Percentiles rank a stretch among this genome's conserved stretches.
Evolutionary conservation across 2,113 vertebrate species (phyloP).

Genomic region (Pundamilia nyererei): DNA sequence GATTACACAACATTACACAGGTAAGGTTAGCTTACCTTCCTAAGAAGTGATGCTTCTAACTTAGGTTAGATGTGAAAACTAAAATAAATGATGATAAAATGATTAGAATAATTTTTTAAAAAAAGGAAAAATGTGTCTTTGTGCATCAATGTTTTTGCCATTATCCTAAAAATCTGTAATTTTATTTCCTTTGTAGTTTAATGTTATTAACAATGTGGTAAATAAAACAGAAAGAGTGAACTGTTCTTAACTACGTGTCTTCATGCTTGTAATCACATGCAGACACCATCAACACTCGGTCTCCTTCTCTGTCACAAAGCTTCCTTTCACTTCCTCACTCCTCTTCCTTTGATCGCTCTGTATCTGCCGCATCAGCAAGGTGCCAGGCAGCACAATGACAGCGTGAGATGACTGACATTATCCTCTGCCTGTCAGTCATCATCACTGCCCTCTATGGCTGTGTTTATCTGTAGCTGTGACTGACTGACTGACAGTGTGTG

Average conservation of each 20-base stretch:
- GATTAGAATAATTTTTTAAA: rapidly evolving
- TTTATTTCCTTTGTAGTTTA: background rate
- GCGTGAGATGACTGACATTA: conserved; percentile 32
- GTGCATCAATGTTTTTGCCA: background rate
- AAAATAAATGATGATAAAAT: background rate
- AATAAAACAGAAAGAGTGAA: background rate
- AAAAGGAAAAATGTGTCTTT: background rate
- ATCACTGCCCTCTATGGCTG: background rate
- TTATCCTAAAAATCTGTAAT: background rate
- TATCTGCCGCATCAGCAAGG: conserved; percentile 22
- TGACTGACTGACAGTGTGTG: conserved; percentile 1
- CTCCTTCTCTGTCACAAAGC: background rate
- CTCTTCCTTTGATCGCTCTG: background rate
- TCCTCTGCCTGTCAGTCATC: conserved; percentile 42
- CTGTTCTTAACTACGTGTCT: background rate
- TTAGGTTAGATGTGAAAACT: background rate
- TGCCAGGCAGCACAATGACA: conserved; percentile 26
- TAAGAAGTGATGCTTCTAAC: background rate
- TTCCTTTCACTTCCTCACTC: background rate
- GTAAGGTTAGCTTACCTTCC: background rate
- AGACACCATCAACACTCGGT: background rate
- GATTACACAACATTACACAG: background rate
- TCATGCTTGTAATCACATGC: background rate
- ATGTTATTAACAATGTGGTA: background rate
- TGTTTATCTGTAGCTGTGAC: conserved; percentile 26